A percentile compares a stretch with the other conserved stretches of the same genome.
Conservation (phyloP, 2,888 invertebrate genomes). For the Cryptocephalus moraei region DNA sequence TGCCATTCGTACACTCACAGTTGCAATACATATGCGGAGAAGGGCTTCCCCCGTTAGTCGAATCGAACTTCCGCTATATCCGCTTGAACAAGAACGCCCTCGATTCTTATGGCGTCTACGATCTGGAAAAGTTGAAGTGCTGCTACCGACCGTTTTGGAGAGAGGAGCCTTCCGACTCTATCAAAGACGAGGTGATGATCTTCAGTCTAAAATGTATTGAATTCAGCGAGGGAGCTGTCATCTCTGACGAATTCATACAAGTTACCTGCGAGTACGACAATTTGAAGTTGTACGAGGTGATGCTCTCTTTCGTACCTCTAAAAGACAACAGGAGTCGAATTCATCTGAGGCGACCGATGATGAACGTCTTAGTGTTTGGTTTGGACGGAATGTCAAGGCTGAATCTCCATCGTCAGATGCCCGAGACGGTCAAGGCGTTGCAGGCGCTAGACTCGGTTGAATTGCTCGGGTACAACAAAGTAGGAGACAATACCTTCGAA, state of each 20-base stretch:
- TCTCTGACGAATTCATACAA: conserved; percentile 55
- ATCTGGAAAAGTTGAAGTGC: conserved; percentile 42
- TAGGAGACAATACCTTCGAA: conserved; percentile 89
- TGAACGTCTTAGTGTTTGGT: conserved; percentile 64
- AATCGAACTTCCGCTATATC: conserved; percentile 49
- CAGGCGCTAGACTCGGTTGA: conserved; percentile 56
- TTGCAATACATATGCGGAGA: conserved; percentile 35
- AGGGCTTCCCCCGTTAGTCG: conserved; percentile 41
- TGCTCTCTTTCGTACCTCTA: conserved; percentile 52
- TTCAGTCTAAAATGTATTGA: conserved; percentile 41
- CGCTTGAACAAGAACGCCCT: conserved; percentile 43
- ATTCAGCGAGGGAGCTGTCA: conserved; percentile 41
- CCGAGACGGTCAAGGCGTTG: conserved; percentile 53
- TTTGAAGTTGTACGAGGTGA: conserved; percentile 52
- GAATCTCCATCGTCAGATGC: conserved; percentile 78
- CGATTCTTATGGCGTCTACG: conserved; percentile 41
- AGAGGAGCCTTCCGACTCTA: conserved; percentile 39
- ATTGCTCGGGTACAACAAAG: conserved; percentile 82
- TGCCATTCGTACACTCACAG: conserved; percentile 12
- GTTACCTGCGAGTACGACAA: conserved; percentile 48
- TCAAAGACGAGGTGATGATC: conserved; percentile 41
- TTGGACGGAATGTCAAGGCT: conserved; percentile 77
- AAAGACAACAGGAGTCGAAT: conserved; percentile 18
- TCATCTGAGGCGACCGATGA: background rate
- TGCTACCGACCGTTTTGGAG: conserved; percentile 53